Conservation (phyloP, 2,888 invertebrate genomes). For the Trissolcus japonicus region DNA sequence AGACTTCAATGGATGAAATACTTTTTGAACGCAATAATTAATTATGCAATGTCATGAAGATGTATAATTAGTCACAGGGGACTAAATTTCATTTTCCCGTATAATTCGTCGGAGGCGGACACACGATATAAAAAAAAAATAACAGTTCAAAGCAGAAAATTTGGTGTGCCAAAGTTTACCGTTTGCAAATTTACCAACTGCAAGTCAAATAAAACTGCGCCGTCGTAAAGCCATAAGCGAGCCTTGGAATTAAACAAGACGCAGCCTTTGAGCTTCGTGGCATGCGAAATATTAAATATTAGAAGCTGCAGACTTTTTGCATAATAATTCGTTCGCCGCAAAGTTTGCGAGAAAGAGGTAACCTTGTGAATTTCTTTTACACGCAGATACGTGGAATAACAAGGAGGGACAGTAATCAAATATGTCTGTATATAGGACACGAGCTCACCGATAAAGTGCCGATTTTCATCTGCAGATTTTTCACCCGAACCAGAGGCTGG, state of each 20-base stretch:
- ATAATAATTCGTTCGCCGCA: conserved; percentile 8
- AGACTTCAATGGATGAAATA: too few species aligned
- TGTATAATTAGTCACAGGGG: conserved; percentile 11
- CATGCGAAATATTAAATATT: conserved; percentile 45
- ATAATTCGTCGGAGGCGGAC: not conserved
- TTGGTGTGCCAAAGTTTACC: conserved; percentile 11
- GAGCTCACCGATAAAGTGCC: conserved; percentile 32
- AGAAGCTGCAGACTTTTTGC: conserved; percentile 21
- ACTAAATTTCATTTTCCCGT: not conserved
- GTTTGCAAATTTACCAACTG: conserved; percentile 42
- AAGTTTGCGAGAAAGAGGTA: not conserved
- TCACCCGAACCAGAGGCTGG: conserved; percentile 60
- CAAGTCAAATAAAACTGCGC: conserved; percentile 39
- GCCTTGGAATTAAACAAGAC: conserved; percentile 38
- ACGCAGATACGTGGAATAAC: not conserved
- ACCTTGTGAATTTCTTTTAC: not conserved
- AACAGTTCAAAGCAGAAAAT: conserved; percentile 35
- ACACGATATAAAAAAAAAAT: conserved; percentile 3
- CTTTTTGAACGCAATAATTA: too few species aligned
- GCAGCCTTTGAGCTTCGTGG: conserved; percentile 32
- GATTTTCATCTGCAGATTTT: conserved; percentile 59
- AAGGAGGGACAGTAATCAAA: not conserved
- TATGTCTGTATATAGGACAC: conserved; percentile 9
- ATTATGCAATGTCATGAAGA: too few species aligned
- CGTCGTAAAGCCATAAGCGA: conserved; percentile 17